These are phyloP conservation scores for Cantharis lateralis DNA, from an alignment of 2,888 invertebrate genomes.

Conservation along the genomic window DNA sequence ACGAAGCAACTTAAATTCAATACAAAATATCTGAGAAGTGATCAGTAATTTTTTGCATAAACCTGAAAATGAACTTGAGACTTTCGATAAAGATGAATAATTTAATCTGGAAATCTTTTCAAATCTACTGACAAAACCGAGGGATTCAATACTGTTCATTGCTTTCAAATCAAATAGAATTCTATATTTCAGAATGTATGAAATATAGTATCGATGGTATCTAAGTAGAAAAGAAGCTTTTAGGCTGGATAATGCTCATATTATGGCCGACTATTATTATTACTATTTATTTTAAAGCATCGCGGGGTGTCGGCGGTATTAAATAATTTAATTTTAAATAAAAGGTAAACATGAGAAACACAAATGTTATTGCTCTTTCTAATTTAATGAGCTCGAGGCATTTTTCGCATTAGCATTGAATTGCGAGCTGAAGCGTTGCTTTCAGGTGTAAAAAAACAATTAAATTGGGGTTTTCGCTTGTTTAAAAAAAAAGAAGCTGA, in stretches of 20 bases:
- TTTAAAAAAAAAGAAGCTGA: not conserved
- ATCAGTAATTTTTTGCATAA: conserved; percentile 36
- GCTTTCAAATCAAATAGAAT: conserved; percentile 34
- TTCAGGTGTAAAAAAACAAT: not conserved
- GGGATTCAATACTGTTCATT: conserved; percentile 32
- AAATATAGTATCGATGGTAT: conserved; percentile 21
- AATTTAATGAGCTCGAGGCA: not conserved
- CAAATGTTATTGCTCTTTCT: not conserved
- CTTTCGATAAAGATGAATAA: conserved; percentile 38
- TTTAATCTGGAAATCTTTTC: conserved; percentile 34
- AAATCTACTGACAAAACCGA: conserved; percentile 34
- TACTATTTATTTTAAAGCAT: not conserved
- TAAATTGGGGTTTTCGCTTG: not conserved
- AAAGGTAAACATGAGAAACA: not conserved
- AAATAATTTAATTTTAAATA: not conserved
- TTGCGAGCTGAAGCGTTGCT: not conserved
- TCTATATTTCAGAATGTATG: conserved; percentile 26
- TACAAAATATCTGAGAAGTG: conserved; percentile 38
- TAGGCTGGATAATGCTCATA: conserved; percentile 3
- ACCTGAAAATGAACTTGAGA: conserved; percentile 32
- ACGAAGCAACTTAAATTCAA: conserved; percentile 40
- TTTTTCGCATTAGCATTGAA: not conserved
- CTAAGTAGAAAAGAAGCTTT: conserved; percentile 18
- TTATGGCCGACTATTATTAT: not conserved
- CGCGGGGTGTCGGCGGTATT: not conserved